Evolutionary conservation across 2,797 vertebrate genomes (phyloP), one percentile per base, ranked within the genome.

Genomic region (Aldrovandia affinis): DNA sequence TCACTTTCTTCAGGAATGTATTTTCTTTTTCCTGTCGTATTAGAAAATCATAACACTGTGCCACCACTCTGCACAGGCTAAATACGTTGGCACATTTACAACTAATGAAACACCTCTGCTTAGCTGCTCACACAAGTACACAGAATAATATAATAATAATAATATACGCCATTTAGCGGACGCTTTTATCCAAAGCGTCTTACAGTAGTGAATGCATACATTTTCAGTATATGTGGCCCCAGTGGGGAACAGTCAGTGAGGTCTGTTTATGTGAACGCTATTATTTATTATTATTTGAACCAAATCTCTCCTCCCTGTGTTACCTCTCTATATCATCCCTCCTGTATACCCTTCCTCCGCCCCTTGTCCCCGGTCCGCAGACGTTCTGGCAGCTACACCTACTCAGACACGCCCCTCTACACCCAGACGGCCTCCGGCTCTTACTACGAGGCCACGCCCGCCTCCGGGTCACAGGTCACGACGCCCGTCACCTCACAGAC

Each of bases 341-440:
- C 78, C 3, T 28, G 0, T 15, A 10, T 86, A n/a, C n/a, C 77
- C 83, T 78, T 73, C n/a, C 63, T 44, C 25, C 14, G 47, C 78
- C 77, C 78, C 42, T 30, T 0, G 50, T 59, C 78, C 82, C 80
- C 82, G 70, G 28, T 63, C 52, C 87, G 44, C 89, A 98, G 97
- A 86, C 97, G 97, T 84, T 93, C 97, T 1, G 94, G 93, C 85
- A 94, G 86, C 84, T 98, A 96, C 90, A 88, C 96, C 12, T 98
- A 97, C 92, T 92, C 97, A 0, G 96, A 98, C 88, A 93, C 96
- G 0, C 95, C 97, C 0, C 95, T 98, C 44, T 98, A 96, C 91
- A 93, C 95, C 5, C 97, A 97, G 89, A 94, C 95, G 0, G 90
- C 95, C 0, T 92, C 94, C 81, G 91, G 95, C 80, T 89, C 93